A percentile compares a stretch with the other conserved stretches of the same genome.
These are phyloP conservation scores for Acleris holmiana DNA, from an alignment of 2,888 invertebrate species.

Conservation along the genomic window DNA sequence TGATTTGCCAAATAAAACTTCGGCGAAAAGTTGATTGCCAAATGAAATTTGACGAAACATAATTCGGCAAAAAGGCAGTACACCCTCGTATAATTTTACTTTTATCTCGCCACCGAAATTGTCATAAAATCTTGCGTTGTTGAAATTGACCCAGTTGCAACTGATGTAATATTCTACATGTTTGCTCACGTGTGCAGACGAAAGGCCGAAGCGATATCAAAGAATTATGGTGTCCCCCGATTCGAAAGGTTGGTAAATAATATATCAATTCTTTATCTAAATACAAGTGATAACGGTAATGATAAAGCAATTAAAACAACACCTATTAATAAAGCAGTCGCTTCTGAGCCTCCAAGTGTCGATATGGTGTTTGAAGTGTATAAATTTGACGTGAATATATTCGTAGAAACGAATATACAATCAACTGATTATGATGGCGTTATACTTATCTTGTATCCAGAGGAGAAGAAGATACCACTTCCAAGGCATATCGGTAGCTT, in stretches of 20 bases:
- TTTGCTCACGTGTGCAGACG: too few relatives aligned
- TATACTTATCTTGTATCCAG: constrained; percentile 83
- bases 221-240: not conserved
- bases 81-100: too few relatives aligned
- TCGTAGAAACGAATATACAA: constrained; percentile 71
- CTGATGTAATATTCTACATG: too few relatives aligned
- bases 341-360: not conserved
- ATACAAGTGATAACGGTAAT: constrained; percentile 14
- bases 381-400: constrained; percentile 73
- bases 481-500: constrained; percentile 71
- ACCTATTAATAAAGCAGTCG: constrained; percentile 16
- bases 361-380: constrained; percentile 41
- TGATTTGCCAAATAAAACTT: too few relatives aligned
- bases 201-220: too few relatives aligned
- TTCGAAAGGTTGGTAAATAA: constrained; percentile 5
- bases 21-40: too few relatives aligned
- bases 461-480: constrained; percentile 70
- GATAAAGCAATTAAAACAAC: constrained; percentile 19
- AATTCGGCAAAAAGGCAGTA: too few relatives aligned
- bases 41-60: too few relatives aligned
- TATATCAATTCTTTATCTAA: constrained; percentile 12
- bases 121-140: too few relatives aligned
- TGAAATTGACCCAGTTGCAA: too few relatives aligned
- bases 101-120: too few relatives aligned
- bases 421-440: constrained; percentile 86